A percentile compares a stretch with the other conserved stretches of the same genome.
Conservation (phyloP, 2,113 vertebrate species). For the Thalassarche chlororhynchos region DNA sequence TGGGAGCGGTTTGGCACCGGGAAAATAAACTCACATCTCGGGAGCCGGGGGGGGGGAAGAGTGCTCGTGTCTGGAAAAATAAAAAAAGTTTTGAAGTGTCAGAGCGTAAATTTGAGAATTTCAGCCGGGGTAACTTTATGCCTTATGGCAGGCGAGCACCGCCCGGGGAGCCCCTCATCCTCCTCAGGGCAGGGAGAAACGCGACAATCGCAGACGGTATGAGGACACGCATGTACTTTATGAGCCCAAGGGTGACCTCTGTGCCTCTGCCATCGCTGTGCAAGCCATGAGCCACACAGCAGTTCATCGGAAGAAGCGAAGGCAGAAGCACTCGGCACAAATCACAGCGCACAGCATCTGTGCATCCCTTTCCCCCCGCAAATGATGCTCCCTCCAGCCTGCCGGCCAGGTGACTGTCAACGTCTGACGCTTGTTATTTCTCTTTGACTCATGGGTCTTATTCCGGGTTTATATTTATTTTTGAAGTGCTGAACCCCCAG, state of each 20-base stretch:
- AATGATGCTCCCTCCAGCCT: not conserved
- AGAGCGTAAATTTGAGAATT: not conserved
- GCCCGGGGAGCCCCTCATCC: not conserved
- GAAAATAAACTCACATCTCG: not conserved
- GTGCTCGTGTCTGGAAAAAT: not conserved
- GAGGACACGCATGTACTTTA: not conserved
- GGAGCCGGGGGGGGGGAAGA: not conserved
- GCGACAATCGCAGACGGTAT: not conserved
- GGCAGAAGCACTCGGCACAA: not conserved
- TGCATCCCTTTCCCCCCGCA: not conserved
- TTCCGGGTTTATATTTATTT: not conserved
- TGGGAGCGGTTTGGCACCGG: slow-evolving; percentile 29
- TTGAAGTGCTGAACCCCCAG: not conserved
- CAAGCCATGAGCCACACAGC: not conserved
- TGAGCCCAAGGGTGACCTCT: not conserved
- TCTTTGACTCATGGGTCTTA: not conserved
- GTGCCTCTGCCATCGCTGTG: not conserved
- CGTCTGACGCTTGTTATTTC: not conserved
- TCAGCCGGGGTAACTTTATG: not conserved
- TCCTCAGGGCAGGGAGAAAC: not conserved
- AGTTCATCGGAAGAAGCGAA: not conserved
- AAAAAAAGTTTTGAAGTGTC: not conserved
- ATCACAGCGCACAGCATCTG: not conserved
- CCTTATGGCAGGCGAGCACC: not conserved
- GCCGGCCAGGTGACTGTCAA: not conserved